Base-by-base conservation (phyloP, 2,113 vertebrate genomes). In the Hystrix brachyura region DNA sequence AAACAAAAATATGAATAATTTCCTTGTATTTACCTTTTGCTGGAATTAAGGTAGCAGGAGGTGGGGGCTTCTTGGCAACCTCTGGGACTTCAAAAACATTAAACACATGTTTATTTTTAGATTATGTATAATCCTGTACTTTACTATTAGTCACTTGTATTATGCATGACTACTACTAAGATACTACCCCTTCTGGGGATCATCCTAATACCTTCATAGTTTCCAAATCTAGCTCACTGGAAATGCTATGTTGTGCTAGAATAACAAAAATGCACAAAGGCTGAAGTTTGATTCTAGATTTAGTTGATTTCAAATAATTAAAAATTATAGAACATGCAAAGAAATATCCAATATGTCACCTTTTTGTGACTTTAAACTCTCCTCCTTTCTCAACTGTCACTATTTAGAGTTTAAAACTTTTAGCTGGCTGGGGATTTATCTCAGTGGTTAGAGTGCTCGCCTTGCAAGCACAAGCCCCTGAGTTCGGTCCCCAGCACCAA, bases 81-180 rank as follows among this genome's bases (percentile, higher is more conserved):
- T 95, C 97, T 97, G 96, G 93, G 32, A 97, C 69, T 98, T 97
- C 65, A 93, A 97, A 98, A 94, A 98, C 60, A 98, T 74, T 92
- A 92, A 92, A 65, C 18, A 38, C 18, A 87, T 27, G 34, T 96
- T 98, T 83, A 96, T 69, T 67, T 95, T 95, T 74, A 76, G n/a
- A 38, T 57, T 34, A 79, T 80, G 27, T 29, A 46, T 55, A 72
- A 32, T 64, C 59, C 67, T 57, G 14, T 53, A 13, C 0, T 74
- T 19, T 46, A 38, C 19, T 57, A 4, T 60, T 51, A 69, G 53
- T 15, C 32, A 57, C 48, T 76, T 87, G 57, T 53, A 69, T 1
- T 29, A n/a, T 21, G 62, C 32, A 9, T 57, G 29, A 34, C 29
- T 83, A 55, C 11, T 95, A 64, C 5, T 53, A 34, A 46, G 29